Base-by-base conservation (phyloP, 2,888 invertebrate species). In the Limnephilus marmoratus region DNA sequence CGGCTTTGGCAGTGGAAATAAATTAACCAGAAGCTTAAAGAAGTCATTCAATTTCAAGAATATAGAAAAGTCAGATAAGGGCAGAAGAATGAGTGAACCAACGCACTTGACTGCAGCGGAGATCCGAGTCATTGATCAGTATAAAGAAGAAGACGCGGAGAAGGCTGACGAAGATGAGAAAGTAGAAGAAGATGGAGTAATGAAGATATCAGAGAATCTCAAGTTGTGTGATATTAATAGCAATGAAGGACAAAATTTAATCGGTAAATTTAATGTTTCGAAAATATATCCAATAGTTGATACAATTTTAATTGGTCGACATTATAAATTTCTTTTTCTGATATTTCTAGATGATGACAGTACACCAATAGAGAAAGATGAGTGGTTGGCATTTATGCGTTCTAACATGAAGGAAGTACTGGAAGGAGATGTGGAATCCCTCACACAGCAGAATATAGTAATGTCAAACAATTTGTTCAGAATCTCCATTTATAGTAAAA, bases 301-400 rank as follows among this genome's bases (percentile, higher is more conserved):
- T n/a, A n/a, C 24, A 68, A 68, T 24, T 68, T 68, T 9, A n/a
- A 68, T n/a, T 68, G 68, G n/a, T 68, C n/a, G n/a, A 18, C n/a
- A n/a, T 18, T 24, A 1, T 7, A 18, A n/a, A n/a, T 68, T 68
- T 68, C 9, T 68, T 37, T 68, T 68, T 7, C n/a, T 68, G 7
- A 24, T 41, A 24, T 41, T 93, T 93, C 53, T 53, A 94, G 96
- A 96, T 94, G 95, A 95, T 0, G 96, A 96, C 94, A 97, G 97
- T 85, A 96, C 97, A 3, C 97, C 98, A 4, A 97, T 98, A 93
- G 98, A 98, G 95, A 97, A 98, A 94, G 98, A 98, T 93, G 98
- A 98, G 95, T 98, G 98, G 98, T 96, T 98, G 93, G 98, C 97
- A 0, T 98, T 98, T 95, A 95, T 98, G 1, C 97, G 98, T 94